Evolutionary conservation across 2,888 invertebrate species (phyloP).

Genomic region (Holacanthella duospinosa): DNA sequence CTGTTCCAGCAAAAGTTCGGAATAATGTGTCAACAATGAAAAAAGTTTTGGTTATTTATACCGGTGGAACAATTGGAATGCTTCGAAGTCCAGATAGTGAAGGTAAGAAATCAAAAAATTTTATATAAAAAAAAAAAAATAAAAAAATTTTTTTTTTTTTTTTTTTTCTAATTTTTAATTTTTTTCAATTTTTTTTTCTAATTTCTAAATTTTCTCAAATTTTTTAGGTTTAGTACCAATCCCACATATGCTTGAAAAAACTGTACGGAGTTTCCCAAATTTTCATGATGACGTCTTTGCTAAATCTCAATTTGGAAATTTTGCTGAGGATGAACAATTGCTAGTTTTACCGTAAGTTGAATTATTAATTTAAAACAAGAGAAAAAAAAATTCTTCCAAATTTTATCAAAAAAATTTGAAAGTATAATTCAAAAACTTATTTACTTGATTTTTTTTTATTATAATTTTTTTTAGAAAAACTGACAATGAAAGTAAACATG

Average conservation of each 20-base stretch:
- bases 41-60: constrained; percentile 75
- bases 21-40: constrained; percentile 3
- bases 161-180: not conserved
- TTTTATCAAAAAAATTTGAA: not conserved
- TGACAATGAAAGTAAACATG: constrained; percentile 26
- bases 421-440: too few species aligned
- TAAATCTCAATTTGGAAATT: constrained; percentile 47
- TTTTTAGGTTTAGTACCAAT: constrained; percentile 62
- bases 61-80: constrained; percentile 97
- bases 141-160: not conserved
- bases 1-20: not conserved
- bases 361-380: too few species aligned
- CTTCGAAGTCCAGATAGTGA: constrained; percentile 51
- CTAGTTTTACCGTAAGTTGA: constrained; percentile 47
- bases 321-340: constrained; percentile 35
- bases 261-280: constrained; percentile 64
- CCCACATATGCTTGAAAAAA: constrained; percentile 57
- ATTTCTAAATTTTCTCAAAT: constrained; percentile 15
- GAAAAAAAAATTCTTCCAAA: too few species aligned
- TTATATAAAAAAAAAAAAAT: too few species aligned
- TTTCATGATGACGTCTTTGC: constrained; percentile 70
- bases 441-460: not conserved
- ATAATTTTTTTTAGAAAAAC: constrained; percentile 24
- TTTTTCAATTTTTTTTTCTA: not conserved
- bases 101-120: not conserved